These are phyloP conservation scores for Escarpia spicata DNA, from an alignment of 2,888 invertebrate genomes.

Conservation along the genomic window DNA sequence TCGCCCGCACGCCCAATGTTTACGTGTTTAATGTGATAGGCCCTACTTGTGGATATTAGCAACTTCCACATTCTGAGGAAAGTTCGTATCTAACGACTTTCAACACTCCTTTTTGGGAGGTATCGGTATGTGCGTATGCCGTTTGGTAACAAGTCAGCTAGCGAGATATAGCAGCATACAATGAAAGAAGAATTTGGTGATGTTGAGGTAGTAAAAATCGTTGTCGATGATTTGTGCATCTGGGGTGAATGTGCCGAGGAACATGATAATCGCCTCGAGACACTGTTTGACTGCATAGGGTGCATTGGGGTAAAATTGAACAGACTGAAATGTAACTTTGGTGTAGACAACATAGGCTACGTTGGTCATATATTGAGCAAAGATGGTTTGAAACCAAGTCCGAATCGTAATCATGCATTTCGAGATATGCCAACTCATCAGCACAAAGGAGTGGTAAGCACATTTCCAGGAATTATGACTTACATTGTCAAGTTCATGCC, in stretches of 20 bases:
- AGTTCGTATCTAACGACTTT: conserved; percentile 6
- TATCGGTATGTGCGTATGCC: not conserved
- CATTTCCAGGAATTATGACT: not conserved
- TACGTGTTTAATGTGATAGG: not conserved
- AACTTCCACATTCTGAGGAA: not conserved
- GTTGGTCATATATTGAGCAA: too few relatives aligned
- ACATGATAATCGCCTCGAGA: too few relatives aligned
- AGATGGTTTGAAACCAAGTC: too few relatives aligned
- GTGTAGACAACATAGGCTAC: too few relatives aligned
- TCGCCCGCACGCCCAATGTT: not conserved
- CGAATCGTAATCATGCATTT: too few relatives aligned
- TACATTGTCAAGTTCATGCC: not conserved
- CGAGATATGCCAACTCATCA: too few relatives aligned
- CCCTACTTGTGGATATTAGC: not conserved
- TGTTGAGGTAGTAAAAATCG: conserved; percentile 18
- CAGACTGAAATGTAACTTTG: too few relatives aligned
- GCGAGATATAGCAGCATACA: not conserved
- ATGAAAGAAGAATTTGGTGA: conserved; percentile 19
- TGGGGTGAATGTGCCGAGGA: too few relatives aligned
- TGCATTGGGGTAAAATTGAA: too few relatives aligned
- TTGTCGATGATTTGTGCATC: conserved; percentile 17
- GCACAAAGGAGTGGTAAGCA: not conserved
- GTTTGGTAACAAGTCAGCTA: conserved; percentile 17
- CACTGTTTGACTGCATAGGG: too few relatives aligned
- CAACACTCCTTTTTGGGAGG: not conserved